Percentiles rank a stretch among this genome's conserved stretches.
These are phyloP conservation scores for Folsomia candida DNA, from an alignment of 2,888 invertebrate genomes.

Conservation along the genomic window DNA sequence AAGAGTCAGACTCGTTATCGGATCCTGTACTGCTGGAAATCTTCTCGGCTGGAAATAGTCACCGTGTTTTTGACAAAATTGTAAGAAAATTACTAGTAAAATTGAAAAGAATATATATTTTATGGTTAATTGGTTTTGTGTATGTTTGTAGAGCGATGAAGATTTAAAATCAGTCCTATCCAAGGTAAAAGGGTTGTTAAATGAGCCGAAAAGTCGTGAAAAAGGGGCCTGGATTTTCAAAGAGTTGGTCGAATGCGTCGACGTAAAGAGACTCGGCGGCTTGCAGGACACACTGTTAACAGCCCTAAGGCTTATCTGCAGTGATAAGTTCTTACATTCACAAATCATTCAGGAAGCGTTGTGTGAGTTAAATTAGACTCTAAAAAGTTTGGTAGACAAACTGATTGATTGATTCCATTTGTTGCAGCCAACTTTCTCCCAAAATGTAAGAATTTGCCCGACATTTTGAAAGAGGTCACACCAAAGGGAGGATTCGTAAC, in stretches of 20 bases:
- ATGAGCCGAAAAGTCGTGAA: conserved; percentile 39
- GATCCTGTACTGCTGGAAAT: conserved; percentile 35
- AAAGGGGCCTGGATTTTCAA: conserved; percentile 40
- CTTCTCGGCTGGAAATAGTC: conserved; percentile 21
- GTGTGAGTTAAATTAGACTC: conserved; percentile 25
- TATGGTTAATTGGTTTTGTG: conserved; percentile 4
- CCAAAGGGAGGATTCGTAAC: conserved; percentile 39
- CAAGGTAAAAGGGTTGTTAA: conserved; percentile 39
- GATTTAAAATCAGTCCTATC: conserved; percentile 34
- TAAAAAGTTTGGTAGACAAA: background rate
- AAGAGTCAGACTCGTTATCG: conserved; percentile 14
- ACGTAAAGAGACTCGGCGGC: conserved; percentile 28
- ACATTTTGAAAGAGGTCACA: conserved; percentile 32
- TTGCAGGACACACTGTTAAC: conserved; percentile 43
- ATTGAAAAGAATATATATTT: no score
- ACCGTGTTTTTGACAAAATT: conserved; percentile 28
- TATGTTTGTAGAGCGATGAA: conserved; percentile 41
- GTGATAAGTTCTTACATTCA: conserved; percentile 29
- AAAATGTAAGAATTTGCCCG: conserved; percentile 34
- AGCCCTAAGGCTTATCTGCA: conserved; percentile 37
- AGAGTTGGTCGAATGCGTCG: conserved; percentile 27
- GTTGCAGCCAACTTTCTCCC: conserved; percentile 40
- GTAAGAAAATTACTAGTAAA: conserved; percentile 16
- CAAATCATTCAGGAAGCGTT: conserved; percentile 30
- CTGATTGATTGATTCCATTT: background rate